These are phyloP conservation scores for Anarsia innoxiella DNA, from an alignment of 2,888 invertebrate genomes.

Conservation along the genomic window DNA sequence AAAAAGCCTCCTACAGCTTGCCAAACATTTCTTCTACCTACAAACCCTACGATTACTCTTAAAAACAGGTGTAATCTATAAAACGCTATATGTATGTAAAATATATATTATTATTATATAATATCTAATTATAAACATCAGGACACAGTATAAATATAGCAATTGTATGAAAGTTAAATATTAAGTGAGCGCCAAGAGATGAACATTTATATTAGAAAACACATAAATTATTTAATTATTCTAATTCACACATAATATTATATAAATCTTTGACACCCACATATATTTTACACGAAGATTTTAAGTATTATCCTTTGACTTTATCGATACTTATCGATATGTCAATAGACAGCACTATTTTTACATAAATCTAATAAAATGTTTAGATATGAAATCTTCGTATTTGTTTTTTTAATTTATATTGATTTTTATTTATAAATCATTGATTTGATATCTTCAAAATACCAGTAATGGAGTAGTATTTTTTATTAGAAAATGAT, in stretches of 20 bases:
- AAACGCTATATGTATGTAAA: slow-evolving; percentile 30
- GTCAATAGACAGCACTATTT: too few species aligned
- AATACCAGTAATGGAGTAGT: too few species aligned
- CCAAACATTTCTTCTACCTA: slow-evolving; percentile 24
- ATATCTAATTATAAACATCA: slow-evolving; percentile 15
- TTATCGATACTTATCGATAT: too few species aligned
- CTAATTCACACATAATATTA: neutral
- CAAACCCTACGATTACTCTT: slow-evolving; percentile 18
- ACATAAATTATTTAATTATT: neutral
- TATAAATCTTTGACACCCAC: slow-evolving; percentile 5
- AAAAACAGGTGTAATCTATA: slow-evolving; percentile 25
- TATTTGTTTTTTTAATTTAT: too few species aligned
- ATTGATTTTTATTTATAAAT: too few species aligned
- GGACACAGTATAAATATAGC: slow-evolving; percentile 24
- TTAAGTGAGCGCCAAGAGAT: slow-evolving; percentile 3
- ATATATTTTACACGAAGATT: neutral
- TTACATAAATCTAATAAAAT: too few species aligned
- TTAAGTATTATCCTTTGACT: too few species aligned
- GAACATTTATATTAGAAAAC: neutral
- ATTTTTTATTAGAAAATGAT: too few species aligned
- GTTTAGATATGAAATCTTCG: too few species aligned
- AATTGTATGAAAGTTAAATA: slow-evolving; percentile 16
- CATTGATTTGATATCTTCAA: too few species aligned
- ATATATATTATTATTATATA: slow-evolving; percentile 26
- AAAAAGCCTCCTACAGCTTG: slow-evolving; percentile 25